Base-by-base conservation (phyloP, 2,797 vertebrate species). In the Peromyscus attwateri region DNA sequence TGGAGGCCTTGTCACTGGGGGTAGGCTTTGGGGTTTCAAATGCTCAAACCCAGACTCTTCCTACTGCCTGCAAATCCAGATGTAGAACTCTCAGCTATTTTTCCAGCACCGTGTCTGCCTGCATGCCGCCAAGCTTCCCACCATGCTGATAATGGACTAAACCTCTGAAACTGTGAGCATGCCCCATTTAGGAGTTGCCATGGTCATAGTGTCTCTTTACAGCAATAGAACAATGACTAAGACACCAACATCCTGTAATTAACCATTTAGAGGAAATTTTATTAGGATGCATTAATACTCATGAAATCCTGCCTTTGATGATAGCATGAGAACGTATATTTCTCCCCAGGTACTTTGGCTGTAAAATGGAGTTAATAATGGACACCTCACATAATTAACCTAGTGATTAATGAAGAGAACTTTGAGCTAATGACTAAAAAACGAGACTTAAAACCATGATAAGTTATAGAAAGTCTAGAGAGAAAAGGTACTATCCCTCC, bases 401-500 rank as follows among this genome's bases (percentile, higher is more conserved):
- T 60, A 31, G 71, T 66, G 55, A 83, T 40, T 91, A 87, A 88
- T 80, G 60, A 87, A 76, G 43, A 93, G 46, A 87, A 68, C 88
- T 92, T 87, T 96, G 70, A 92, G 91, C 31, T 82, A 12, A 40
- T 60, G 87, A 94, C 92, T 87, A 17, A 87, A 76, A 68, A 52
- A 76, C 88, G 60, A 49, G 29, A 87, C 62, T 92, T 80, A 89
- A 87, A 92, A 46, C 29, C 49, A 55, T 46, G 57, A 77, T 40
- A 60, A 95, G 3, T 21, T 37, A 91, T 21, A 93, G 64, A 52
- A 37, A 55, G 25, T 25, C 62, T 64, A 82, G 6, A 83, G 12
- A 66, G 76, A 21, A 25, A 55, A 68, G 40, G 25, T 17, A 11
- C 29, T 29, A 89, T 49, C 6, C 40, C 52, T 84, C 73, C 60